phyloP scores from a whole-genome alignment of 1,140 invertebrate genomes.

The Maconellicoccus hirsutus region DNA sequence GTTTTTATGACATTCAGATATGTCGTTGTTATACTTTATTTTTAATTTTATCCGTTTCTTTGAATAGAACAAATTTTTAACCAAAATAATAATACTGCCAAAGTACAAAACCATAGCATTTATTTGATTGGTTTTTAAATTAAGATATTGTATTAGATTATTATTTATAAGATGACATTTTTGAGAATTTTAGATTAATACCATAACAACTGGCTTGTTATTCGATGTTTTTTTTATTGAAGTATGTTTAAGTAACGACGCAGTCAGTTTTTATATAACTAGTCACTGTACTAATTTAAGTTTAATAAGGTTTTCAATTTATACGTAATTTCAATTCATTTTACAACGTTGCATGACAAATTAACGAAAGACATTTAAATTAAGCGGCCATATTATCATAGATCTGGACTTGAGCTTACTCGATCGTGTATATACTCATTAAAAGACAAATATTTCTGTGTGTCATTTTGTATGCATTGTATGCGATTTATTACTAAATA shows the following conservation, averaged over 20 bases:
- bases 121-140: neutral
- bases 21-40: neutral
- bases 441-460: too few relatives aligned
- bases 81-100: neutral
- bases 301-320: neutral
- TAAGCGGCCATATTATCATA: too few relatives aligned
- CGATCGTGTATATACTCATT: too few relatives aligned
- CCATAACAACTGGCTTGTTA: too few relatives aligned
- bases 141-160: too few relatives aligned
- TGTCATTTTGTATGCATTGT: too few relatives aligned
- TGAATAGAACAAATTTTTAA: neutral
- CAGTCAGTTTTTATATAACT: neutral
- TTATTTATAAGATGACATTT: too few relatives aligned
- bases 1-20: neutral
- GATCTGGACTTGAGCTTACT: too few relatives aligned
- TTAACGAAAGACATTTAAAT: neutral
- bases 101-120: conserved; percentile 9
- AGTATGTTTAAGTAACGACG: neutral
- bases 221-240: too few relatives aligned
- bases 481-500: too few relatives aligned
- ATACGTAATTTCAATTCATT: neutral
- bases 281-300: neutral
- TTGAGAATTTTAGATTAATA: too few relatives aligned
- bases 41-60: neutral
- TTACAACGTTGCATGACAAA: neutral